Base-by-base conservation (phyloP, 2,113 vertebrate species). In the Uropsilus gracilis region DNA sequence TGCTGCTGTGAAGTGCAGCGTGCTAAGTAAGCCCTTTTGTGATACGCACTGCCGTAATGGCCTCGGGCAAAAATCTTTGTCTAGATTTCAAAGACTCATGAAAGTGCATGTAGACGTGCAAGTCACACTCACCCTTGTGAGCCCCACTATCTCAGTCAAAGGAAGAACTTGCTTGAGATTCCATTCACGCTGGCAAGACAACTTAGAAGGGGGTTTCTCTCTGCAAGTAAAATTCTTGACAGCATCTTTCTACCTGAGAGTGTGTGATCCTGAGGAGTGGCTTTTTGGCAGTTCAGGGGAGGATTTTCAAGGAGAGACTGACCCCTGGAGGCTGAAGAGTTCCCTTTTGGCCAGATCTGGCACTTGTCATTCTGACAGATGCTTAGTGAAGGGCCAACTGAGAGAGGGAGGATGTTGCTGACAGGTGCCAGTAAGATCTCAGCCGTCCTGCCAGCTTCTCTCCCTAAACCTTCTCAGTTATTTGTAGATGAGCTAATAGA, bases 11-110 rank as follows among this genome's bases (percentile, higher is more conserved):
- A 95, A 96, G 96, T 50, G 76, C 91, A 89, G 91, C 37, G 2
- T 64, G 84, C 50, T 97, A 97, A 97, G 97, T 97, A 97, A 97
- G 97, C 94, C 93, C 95, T 96, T 96, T 92, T 96, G 96, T 93
- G 96, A 96, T 95, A 94, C 85, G 89, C 93, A 66, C 91, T 97
- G 94, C 93, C 96, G 96, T 63, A 93, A 86, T 97, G 96, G 86
- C 96, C 96, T 95, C 83, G 91, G 96, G 96, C 96, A 97, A 97
- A 97, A 96, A 91, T 95, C 96, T 96, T 96, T 97, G 81, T 91
- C 71, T 96, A 61, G 95, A 37, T 97, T 97, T 97, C 97, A 97
- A 96, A 97, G 96, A 97, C 93, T 6, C 91, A 91, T 32, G 90
- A 96, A 96, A 96, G 84, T 90, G 61, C 39, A 50, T 81, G 89